These are phyloP conservation scores for Psittacus erithacus DNA, from an alignment of 2,113 vertebrate species.

Conservation along the genomic window DNA sequence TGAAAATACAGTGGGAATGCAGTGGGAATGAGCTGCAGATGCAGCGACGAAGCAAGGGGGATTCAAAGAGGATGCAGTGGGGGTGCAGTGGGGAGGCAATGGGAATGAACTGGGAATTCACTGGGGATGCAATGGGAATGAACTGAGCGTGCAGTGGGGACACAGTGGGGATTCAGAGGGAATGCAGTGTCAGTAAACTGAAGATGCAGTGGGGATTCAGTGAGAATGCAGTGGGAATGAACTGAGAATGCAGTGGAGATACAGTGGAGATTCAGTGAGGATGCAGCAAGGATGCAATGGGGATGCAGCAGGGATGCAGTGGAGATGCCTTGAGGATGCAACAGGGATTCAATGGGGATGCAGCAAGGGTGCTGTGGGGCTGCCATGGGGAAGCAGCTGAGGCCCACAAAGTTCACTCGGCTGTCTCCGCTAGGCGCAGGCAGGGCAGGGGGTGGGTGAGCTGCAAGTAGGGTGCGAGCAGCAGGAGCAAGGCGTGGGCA, in stretches of 20 bases:
- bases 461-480: not conserved
- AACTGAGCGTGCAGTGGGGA: not conserved
- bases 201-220: not conserved
- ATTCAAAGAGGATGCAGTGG: too few species aligned
- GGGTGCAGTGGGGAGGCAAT: not conserved
- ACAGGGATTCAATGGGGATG: too few species aligned
- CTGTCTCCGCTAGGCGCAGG: not conserved
- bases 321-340: not conserved
- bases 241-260: too few species aligned
- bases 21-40: not conserved
- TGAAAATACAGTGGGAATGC: not conserved
- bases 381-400: not conserved
- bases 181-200: not conserved
- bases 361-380: not conserved
- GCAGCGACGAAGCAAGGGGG: not conserved
- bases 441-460: not conserved
- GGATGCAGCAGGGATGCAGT: not conserved
- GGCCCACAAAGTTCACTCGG: not conserved
- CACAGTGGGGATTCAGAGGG: not conserved
- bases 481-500: not conserved
- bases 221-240: accelerated
- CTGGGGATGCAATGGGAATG: accelerated
- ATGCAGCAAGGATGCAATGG: accelerated
- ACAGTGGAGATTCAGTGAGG: too few species aligned
- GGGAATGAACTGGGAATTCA: too few species aligned